A percentile compares a stretch with the other conserved stretches of the same genome.
Evolutionary conservation across 1,140 invertebrate genomes (phyloP).

Genomic region (Dendrolimus punctatus): DNA sequence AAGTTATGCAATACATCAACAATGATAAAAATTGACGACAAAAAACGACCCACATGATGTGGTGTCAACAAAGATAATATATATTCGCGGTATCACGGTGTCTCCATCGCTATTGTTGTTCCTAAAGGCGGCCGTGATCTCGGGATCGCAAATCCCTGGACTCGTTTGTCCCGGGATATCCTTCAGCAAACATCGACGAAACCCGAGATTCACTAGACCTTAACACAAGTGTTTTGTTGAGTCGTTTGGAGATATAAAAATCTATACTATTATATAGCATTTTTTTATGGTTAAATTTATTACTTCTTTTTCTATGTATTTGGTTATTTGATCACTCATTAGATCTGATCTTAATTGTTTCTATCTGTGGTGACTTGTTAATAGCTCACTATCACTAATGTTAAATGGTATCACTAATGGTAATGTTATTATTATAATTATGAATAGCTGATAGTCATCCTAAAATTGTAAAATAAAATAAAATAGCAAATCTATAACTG

Average conservation of each 20-base stretch:
- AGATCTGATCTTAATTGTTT: too few species aligned
- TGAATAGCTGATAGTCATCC: too few species aligned
- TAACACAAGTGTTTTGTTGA: conserved; percentile 56
- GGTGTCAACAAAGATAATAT: conserved; percentile 66
- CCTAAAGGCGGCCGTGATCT: conserved; percentile 51
- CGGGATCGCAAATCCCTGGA: conserved; percentile 41
- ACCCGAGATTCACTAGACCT: conserved; percentile 64
- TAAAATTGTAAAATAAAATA: too few species aligned
- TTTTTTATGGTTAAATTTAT: too few species aligned
- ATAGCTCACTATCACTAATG: too few species aligned
- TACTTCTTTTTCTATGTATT: too few species aligned
- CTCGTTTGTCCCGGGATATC: conserved; percentile 64
- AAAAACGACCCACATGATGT: conserved; percentile 62
- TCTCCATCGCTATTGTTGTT: conserved; percentile 56
- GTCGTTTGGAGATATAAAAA: conserved; percentile 40
- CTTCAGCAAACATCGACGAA: conserved; percentile 61
- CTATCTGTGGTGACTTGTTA: too few species aligned
- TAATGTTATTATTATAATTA: too few species aligned
- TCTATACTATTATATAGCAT: conserved; percentile 20
- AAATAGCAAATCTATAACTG: too few species aligned
- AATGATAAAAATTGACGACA: conserved; percentile 57
- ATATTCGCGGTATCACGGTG: conserved; percentile 54
- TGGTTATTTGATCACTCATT: too few species aligned
- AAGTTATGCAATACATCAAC: conserved; percentile 51
- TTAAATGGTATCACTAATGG: too few species aligned